Conservation (phyloP, 2,888 invertebrate genomes). For the Drosophila borealis region DNA sequence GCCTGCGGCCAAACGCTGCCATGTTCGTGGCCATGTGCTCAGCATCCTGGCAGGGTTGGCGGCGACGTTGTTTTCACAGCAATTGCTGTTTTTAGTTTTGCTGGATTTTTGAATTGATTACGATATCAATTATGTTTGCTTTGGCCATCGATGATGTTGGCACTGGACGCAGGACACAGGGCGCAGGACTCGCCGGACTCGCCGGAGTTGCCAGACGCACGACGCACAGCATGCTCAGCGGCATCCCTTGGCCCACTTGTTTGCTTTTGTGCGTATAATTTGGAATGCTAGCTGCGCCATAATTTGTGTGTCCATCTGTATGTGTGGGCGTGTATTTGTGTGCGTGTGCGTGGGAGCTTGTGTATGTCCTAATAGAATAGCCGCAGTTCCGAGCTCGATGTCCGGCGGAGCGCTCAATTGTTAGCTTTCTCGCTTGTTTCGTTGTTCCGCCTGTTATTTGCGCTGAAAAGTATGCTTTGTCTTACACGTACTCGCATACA, state of each 20-base stretch:
- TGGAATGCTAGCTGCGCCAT: slow-evolving; percentile 41
- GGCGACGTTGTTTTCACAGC: slow-evolving; percentile 67
- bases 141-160: slow-evolving; percentile 67
- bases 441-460: slow-evolving; percentile 70
- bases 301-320: slow-evolving; percentile 50
- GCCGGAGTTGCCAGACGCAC: slow-evolving; percentile 10
- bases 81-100: slow-evolving; percentile 78
- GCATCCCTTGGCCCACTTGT: slow-evolving; percentile 56
- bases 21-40: slow-evolving; percentile 44
- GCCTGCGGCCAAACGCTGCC: slow-evolving; percentile 69
- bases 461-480: slow-evolving; percentile 77
- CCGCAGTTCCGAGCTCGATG: slow-evolving; percentile 46
- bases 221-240: slow-evolving; percentile 3
- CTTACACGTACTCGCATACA: slow-evolving; percentile 40
- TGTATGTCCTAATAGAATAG: slow-evolving; percentile 69
- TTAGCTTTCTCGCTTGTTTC: slow-evolving; percentile 58
- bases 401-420: slow-evolving; percentile 51
- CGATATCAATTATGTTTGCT: slow-evolving; percentile 83
- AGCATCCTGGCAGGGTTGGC: slow-evolving; percentile 27
- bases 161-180: slow-evolving; percentile 22
- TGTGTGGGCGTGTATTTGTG: slow-evolving; percentile 9
- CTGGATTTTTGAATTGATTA: slow-evolving; percentile 83
- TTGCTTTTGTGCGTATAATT: slow-evolving; percentile 77
- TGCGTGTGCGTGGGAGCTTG: slow-evolving; percentile 23
- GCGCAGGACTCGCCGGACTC: slow-evolving; percentile 7